Base-by-base conservation (phyloP, 2,797 vertebrate genomes). In the Myripristis jacobus region DNA sequence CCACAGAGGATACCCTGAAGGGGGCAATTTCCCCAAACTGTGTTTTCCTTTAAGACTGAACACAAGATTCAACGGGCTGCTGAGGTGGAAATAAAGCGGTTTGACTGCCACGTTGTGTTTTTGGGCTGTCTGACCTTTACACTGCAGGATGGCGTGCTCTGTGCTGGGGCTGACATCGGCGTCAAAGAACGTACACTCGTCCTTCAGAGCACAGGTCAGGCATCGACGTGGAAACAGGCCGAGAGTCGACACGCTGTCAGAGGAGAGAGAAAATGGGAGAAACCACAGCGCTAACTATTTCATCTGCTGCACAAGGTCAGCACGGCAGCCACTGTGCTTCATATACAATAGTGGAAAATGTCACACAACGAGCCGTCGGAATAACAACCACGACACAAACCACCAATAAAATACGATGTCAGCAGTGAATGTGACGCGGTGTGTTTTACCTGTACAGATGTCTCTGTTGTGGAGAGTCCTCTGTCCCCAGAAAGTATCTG, bases 401-500 rank as follows among this genome's bases (percentile, higher is more conserved):
- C 21, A 41, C 11, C 41, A 2, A 10, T 6, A 4, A 4, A 16
- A 1, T 3, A 1, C 16, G 7, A 44, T 6, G 12, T 47, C 1
- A 44, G 7, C 6, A 15, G 6, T 24, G 7, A 25, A 25, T 4
- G 3, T 3, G 2, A 7, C 43, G 9, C 22, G n/a, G 27, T 6
- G 55, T 21, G 0, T 52, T 25, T 65, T 89, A 98, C 97, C 97
- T 98, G 91, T 95, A 95, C 0, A 99, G 76, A 7, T 98, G 96
- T 70, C 97, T 95, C 80, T 94, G 95, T 59, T 94, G 92, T 16
- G 96, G 89, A 0, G 95, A 96, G 34, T 90, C 91, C 82, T 99
- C 96, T 0, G 97, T 98, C 89, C 97, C 98, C 89, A 98, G 90
- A 76, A 98, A 98, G 88, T 96, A 99, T 88, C 98, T 99, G 84